Percentiles rank a stretch among this genome's conserved stretches.
phyloP scores from a whole-genome alignment of 2,888 invertebrate species.

The Stegophylla sp. region DNA sequence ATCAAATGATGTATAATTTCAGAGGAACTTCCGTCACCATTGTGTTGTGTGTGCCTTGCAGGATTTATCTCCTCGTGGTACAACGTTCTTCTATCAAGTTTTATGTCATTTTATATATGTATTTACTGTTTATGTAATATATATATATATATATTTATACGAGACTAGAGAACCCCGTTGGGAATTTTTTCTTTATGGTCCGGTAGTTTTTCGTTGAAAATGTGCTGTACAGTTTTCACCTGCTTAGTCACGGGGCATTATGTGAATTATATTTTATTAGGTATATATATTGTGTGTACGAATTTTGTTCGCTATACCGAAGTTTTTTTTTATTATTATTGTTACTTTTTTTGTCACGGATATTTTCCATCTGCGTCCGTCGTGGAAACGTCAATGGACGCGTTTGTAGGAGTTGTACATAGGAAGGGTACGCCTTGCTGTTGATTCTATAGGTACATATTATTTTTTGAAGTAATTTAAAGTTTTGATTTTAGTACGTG shows the following conservation, averaged over 20 bases:
- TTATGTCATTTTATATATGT: background rate
- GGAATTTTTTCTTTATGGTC: constrained; percentile 44
- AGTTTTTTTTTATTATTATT: background rate
- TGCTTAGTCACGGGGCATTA: constrained; percentile 50
- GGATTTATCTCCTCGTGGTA: too few relatives aligned
- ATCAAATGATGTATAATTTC: background rate
- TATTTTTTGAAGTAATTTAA: background rate
- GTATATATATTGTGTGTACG: constrained; percentile 14
- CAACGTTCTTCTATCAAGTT: background rate
- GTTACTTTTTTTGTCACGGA: constrained; percentile 17
- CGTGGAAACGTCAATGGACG: constrained; percentile 34
- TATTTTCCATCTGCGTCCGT: constrained; percentile 22
- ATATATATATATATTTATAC: background rate
- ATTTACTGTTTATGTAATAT: background rate
- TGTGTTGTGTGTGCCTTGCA: background rate
- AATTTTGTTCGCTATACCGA: background rate
- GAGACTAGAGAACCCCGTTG: background rate
- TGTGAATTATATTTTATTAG: constrained; percentile 44
- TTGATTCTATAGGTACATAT: background rate
- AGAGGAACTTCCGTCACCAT: background rate
- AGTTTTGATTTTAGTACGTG: background rate
- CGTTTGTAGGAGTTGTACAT: background rate
- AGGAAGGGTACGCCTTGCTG: constrained; percentile 7
- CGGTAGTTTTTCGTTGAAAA: constrained; percentile 28
- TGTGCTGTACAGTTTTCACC: constrained; percentile 43